Evolutionary conservation across 2,797 vertebrate genomes (phyloP).

Genomic region (Gallinago solitaria): DNA sequence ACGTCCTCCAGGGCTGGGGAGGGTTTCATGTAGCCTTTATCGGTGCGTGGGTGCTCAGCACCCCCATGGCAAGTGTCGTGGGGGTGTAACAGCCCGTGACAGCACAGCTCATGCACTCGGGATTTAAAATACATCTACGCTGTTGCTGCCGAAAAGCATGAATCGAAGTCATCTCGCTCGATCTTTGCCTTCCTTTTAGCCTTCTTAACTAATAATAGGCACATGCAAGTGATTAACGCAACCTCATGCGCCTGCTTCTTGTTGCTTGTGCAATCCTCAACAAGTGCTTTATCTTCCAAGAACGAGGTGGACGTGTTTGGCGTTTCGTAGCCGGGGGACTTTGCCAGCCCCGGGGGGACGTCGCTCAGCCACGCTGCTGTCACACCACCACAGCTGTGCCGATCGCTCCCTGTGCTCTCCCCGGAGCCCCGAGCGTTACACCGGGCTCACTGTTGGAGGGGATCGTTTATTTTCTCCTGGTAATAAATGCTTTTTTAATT

Average conservation of each 20-base stretch:
- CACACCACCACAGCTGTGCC: not conserved
- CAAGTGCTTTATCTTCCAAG: conserved; percentile 29
- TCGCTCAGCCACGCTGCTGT: not conserved
- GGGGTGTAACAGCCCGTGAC: not conserved
- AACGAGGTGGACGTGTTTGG: conserved; percentile 16
- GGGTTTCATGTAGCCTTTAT: fast-evolving
- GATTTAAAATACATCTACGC: not conserved
- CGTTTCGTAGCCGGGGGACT: not conserved
- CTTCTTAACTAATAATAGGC: conserved; percentile 6
- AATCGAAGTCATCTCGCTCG: not conserved
- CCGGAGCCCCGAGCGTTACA: not conserved
- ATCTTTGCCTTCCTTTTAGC: not conserved
- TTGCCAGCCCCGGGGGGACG: not conserved
- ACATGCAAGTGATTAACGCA: conserved; percentile 54
- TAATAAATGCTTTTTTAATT: not conserved
- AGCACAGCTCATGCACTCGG: not conserved
- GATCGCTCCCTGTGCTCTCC: not conserved
- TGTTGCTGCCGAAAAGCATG: not conserved
- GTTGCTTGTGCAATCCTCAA: not conserved
- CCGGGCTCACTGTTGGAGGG: not conserved
- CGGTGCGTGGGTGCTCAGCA: fast-evolving
- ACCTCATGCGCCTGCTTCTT: not conserved
- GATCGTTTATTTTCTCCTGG: not conserved
- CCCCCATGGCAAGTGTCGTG: fast-evolving
- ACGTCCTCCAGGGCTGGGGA: not conserved